Evolutionary conservation across 2,888 invertebrate genomes (phyloP).

Genomic region (Belgica antarctica): DNA sequence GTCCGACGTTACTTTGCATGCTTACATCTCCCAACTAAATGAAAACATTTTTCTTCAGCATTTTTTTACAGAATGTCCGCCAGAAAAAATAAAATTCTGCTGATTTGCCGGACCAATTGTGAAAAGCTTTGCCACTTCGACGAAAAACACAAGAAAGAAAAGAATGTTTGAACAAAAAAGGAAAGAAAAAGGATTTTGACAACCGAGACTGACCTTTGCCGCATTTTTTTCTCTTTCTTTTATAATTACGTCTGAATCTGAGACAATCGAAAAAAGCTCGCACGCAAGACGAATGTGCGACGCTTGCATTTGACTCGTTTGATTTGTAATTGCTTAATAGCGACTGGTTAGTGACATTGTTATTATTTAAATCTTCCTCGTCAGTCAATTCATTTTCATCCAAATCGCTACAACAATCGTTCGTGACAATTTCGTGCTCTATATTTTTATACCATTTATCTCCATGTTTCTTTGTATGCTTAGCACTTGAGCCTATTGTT

Average conservation of each 20-base stretch:
- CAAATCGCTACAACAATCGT: constrained; percentile 33
- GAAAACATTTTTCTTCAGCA: too few species aligned
- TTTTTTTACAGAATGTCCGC: too few species aligned
- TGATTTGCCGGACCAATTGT: too few species aligned
- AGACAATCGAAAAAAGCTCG: constrained; percentile 34
- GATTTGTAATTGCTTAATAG: constrained; percentile 24
- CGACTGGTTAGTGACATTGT: constrained; percentile 34
- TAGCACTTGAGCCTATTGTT: constrained; percentile 35
- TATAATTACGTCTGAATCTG: constrained; percentile 40
- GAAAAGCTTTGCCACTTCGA: too few species aligned
- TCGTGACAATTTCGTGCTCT: constrained; percentile 21
- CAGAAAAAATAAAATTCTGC: too few species aligned
- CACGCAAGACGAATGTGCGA: constrained; percentile 15
- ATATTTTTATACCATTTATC: constrained; percentile 39
- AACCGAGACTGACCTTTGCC: constrained; percentile 31
- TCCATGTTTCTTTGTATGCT: constrained; percentile 17
- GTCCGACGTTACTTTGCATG: too few species aligned
- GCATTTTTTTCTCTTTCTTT: constrained; percentile 38
- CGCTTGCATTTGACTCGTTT: constrained; percentile 10
- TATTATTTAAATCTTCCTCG: constrained; percentile 36
- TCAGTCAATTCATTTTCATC: constrained; percentile 41
- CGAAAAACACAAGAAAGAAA: neutral
- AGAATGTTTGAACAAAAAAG: neutral
- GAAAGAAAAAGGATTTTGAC: neutral
- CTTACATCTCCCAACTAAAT: too few species aligned